Evolutionary conservation across 2,888 invertebrate genomes (phyloP).

Genomic region (Lamellibrachia columna): DNA sequence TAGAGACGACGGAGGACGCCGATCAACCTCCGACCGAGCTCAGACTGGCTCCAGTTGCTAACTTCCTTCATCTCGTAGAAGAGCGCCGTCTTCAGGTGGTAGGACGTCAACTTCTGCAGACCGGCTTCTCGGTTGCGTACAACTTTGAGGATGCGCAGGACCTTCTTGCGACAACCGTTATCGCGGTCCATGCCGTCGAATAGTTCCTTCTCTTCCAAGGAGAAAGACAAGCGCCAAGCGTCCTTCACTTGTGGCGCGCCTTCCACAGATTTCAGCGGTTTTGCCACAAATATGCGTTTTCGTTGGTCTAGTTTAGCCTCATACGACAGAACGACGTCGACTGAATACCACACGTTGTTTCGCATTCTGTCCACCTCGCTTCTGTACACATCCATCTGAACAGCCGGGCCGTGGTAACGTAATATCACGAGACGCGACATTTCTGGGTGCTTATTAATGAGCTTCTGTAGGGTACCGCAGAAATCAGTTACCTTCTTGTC

Average conservation of each 20-base stretch:
- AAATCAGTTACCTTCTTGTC: background rate
- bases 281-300: constrained; percentile 13
- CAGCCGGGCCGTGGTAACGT: background rate
- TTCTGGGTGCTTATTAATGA: background rate
- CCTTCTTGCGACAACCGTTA: constrained; percentile 32
- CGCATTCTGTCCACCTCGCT: background rate
- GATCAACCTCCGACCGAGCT: background rate
- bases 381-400: constrained; percentile 13
- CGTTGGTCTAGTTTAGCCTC: background rate
- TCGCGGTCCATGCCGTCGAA: constrained; percentile 31
- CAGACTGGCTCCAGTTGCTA: background rate
- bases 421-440: background rate
- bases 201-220: constrained; percentile 32
- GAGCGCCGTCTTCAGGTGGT: constrained; percentile 25
- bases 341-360: background rate
- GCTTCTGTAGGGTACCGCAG: background rate
- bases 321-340: constrained; percentile 6
- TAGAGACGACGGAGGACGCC: background rate
- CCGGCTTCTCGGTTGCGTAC: constrained; percentile 24
- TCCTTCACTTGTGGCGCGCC: background rate
- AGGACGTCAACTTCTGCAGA: constrained; percentile 1
- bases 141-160: constrained; percentile 30
- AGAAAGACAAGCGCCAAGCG: constrained; percentile 28
- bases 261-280: background rate
- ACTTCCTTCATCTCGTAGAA: constrained; percentile 20